Conservation (phyloP, 2,113 vertebrate species). For the Felis chaus region DNA sequence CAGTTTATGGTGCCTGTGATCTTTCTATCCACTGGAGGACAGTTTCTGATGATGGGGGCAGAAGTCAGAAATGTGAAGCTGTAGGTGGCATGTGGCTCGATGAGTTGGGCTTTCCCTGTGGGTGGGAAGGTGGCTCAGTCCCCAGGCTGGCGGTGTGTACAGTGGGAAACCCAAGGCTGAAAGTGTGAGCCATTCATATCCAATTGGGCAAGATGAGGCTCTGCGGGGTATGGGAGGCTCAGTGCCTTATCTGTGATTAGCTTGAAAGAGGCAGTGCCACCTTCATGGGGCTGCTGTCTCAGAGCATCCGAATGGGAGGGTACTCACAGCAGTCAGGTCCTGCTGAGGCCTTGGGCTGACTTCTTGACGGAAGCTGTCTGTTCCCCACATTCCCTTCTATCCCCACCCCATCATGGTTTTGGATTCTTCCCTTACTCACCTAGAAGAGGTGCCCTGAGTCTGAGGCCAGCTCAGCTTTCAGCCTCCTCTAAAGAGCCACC, state of each 20-base stretch:
- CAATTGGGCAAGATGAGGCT: neutral
- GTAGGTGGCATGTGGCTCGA: neutral
- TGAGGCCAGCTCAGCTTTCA: neutral
- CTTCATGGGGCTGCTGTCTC: neutral
- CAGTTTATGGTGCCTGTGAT: neutral
- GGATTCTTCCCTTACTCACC: neutral
- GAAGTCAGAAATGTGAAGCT: neutral
- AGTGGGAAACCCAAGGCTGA: neutral
- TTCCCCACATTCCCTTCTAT: neutral
- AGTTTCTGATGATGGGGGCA: conserved; percentile 42
- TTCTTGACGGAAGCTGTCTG: neutral
- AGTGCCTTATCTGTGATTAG: neutral
- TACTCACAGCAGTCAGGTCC: neutral
- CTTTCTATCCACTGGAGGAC: neutral
- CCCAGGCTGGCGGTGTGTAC: neutral
- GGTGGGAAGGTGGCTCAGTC: neutral
- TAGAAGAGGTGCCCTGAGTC: neutral
- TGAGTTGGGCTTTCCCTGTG: neutral
- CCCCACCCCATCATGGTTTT: neutral
- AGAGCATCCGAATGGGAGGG: neutral
- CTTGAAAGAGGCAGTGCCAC: neutral
- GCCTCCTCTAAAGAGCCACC: neutral
- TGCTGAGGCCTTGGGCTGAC: neutral
- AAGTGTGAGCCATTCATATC: neutral
- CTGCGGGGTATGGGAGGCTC: neutral